Evolutionary conservation across 2,888 invertebrate species (phyloP).

Genomic region (Mythimna vitellina): DNA sequence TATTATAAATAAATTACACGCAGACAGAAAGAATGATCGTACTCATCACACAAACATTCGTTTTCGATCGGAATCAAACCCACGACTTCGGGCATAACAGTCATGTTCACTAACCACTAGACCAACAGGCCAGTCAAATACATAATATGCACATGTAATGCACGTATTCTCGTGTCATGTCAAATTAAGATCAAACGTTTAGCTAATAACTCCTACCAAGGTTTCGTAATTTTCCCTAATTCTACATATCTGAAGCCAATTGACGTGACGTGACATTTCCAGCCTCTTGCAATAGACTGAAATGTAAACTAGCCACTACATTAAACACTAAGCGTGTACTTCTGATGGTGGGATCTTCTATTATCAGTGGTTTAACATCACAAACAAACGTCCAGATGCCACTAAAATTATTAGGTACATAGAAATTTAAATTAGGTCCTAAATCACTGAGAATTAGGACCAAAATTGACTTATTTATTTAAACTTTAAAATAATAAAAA

Average conservation of each 20-base stretch:
- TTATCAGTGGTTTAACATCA: background rate
- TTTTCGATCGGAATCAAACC: no score
- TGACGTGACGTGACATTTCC: constrained; percentile 19
- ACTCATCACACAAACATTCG: no score
- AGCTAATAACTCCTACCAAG: background rate
- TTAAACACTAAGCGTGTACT: constrained; percentile 15
- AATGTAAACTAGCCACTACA: constrained; percentile 20
- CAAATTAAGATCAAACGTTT: constrained; percentile 32
- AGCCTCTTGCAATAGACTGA: constrained; percentile 14
- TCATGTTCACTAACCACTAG: no score
- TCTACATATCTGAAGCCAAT: background rate
- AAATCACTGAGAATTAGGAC: background rate
- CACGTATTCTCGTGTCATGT: background rate
- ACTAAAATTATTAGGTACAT: background rate
- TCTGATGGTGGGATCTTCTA: background rate
- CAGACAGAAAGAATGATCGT: no score
- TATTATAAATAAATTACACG: no score
- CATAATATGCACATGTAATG: background rate
- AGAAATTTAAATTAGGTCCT: background rate
- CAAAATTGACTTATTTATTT: background rate
- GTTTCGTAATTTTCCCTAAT: background rate
- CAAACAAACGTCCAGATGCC: background rate
- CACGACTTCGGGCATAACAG: no score
- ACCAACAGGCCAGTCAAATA: no score
- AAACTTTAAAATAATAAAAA: no score